Evolutionary conservation across 2,888 invertebrate species (phyloP).

Genomic region (Patella pellucida): DNA sequence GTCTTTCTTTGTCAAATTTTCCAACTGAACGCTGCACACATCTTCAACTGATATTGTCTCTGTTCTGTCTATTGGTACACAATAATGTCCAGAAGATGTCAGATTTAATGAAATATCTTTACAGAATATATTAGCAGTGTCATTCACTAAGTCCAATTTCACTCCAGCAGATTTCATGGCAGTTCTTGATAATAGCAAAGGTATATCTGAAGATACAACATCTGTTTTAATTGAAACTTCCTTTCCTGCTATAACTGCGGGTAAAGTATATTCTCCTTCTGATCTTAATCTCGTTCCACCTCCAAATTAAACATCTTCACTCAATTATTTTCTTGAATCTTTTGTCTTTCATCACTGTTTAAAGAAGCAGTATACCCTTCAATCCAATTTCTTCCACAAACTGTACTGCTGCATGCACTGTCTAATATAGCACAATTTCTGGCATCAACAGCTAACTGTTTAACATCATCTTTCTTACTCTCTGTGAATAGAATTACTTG

Average conservation of each 20-base stretch:
- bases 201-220: constrained; percentile 17
- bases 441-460: constrained; percentile 2
- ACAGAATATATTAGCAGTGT: background rate
- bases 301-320: background rate
- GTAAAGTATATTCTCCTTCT: background rate
- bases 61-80: constrained; percentile 23
- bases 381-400: constrained; percentile 2
- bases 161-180: constrained; percentile 12
- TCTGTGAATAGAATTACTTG: no score
- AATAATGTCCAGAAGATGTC: constrained; percentile 24
- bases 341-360: background rate
- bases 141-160: background rate
- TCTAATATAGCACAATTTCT: constrained; percentile 6
- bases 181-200: constrained; percentile 2
- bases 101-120: constrained; percentile 16
- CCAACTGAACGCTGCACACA: background rate
- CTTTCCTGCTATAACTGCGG: constrained; percentile 4
- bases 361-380: background rate
- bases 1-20: no score
- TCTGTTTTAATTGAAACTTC: constrained; percentile 15
- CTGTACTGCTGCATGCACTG: background rate
- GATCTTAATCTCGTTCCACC: background rate
- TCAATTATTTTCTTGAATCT: background rate
- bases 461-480: no score
- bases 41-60: constrained; percentile 18